These are phyloP conservation scores for Oncorhynchus mykiss DNA, from an alignment of 2,113 vertebrate species.

Conservation along the genomic window DNA sequence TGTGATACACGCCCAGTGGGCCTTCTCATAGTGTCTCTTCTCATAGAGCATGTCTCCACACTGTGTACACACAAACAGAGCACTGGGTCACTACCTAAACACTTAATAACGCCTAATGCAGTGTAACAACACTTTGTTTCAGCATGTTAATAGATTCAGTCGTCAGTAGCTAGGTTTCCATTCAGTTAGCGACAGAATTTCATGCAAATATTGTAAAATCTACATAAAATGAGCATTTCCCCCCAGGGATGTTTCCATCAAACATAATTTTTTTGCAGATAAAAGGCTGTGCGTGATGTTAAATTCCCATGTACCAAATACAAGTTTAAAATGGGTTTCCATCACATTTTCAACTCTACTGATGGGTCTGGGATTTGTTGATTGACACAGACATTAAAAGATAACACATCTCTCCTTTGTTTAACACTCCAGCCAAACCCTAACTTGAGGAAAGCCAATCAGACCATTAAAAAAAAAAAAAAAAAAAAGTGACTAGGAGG, in stretches of 20 bases:
- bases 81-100: not conserved
- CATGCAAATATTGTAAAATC: too few species aligned
- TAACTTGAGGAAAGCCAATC: constrained; percentile 67
- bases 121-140: too few species aligned
- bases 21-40: constrained; percentile 83
- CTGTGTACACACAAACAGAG: constrained; percentile 54
- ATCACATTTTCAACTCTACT: too few species aligned
- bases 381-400: not conserved
- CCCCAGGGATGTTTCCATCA: too few species aligned
- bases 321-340: too few species aligned
- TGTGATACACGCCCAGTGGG: constrained; percentile 86
- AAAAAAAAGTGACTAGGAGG: constrained; percentile 50
- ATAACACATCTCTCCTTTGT: constrained; percentile 22
- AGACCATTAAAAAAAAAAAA: constrained; percentile 10
- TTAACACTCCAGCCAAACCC: constrained; percentile 44
- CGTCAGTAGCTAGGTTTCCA: not conserved
- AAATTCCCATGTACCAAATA: too few species aligned
- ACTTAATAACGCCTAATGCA: not conserved
- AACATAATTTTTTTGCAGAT: too few species aligned
- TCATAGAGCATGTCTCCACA: constrained; percentile 82
- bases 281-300: too few species aligned
- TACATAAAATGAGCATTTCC: too few species aligned
- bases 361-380: too few species aligned
- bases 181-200: too few species aligned
- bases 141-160: not conserved